Evolutionary conservation across 1,140 invertebrate species (phyloP), one percentile per base, ranked within the genome.

Genomic region (Parasteatoda tepidariorum): DNA sequence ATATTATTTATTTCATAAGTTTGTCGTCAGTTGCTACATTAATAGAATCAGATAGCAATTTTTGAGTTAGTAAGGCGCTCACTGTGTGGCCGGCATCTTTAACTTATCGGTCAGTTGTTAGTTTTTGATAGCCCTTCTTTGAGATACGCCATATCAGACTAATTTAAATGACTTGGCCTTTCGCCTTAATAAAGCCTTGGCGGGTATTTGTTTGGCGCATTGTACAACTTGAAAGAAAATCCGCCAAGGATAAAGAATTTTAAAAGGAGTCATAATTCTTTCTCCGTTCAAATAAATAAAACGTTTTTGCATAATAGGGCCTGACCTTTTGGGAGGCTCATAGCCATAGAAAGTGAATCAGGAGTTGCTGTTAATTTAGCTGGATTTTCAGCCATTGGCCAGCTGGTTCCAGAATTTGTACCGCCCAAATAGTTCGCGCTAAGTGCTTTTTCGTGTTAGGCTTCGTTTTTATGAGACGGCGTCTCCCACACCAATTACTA

Each of bases 381-480:
- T 38, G n/a, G 48, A 54, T 48, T 31, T 33, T 55, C 67, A 30
- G 66, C 78, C 34, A 82, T 82, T 82, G 78, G 78, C 78, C 66
- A 82, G 78, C 70, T 82, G 66, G 31, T 33, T 59, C 38, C 30
- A 59, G 64, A 54, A 38, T 54, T 78, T 38, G 75, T 33, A 71
- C 78, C 78, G 78, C 78, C 78, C 67, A n/a, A 41, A n/a, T 67
- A 61, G 78, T 30, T 54, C 11, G 15, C 30, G 54, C 66, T 82
- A 82, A 82, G 78, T 82, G 78, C 78, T 82, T 82, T 82, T 82
- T 62, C 78, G 78, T 82, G 78, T 82, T 48, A 70, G 78, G 33
- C 67, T 34, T 64, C 30, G 48, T 71, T 82, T 82, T 82, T 82
- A 82, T 48, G 78, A 71, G 18, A n/a, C 22, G 22, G 64, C 57